Conservation (phyloP, 2,113 vertebrate species). For the Oreotragus oreotragus region DNA sequence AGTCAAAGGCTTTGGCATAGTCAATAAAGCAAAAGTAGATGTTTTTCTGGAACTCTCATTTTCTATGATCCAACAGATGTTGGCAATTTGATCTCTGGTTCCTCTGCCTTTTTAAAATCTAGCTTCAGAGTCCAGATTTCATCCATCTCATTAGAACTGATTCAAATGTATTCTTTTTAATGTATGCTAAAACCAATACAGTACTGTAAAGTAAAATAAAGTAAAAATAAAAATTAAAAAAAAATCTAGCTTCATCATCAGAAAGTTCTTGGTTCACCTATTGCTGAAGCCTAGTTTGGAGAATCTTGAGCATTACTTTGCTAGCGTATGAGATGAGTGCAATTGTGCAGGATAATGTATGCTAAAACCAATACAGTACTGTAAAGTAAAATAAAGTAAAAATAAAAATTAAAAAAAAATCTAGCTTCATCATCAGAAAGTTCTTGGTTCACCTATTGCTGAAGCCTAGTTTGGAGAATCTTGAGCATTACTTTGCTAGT, state of each 20-base stretch:
- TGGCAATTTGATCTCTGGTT: background rate
- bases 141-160: too few relatives aligned
- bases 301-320: background rate
- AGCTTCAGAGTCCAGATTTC: too few relatives aligned
- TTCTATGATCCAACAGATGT: background rate
- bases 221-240: too few relatives aligned
- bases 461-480: background rate
- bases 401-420: too few relatives aligned
- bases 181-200: too few relatives aligned
- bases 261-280: background rate
- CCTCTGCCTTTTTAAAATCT: background rate
- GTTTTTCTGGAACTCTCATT: background rate
- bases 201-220: too few relatives aligned
- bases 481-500: background rate
- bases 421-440: background rate
- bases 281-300: background rate
- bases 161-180: too few relatives aligned
- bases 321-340: background rate
- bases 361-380: too few relatives aligned
- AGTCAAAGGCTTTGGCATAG: background rate
- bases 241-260: too few relatives aligned
- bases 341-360: background rate
- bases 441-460: background rate
- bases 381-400: too few relatives aligned
- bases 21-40: background rate